Conservation (phyloP, 2,113 vertebrate genomes). For the Setophaga petechia region DNA sequence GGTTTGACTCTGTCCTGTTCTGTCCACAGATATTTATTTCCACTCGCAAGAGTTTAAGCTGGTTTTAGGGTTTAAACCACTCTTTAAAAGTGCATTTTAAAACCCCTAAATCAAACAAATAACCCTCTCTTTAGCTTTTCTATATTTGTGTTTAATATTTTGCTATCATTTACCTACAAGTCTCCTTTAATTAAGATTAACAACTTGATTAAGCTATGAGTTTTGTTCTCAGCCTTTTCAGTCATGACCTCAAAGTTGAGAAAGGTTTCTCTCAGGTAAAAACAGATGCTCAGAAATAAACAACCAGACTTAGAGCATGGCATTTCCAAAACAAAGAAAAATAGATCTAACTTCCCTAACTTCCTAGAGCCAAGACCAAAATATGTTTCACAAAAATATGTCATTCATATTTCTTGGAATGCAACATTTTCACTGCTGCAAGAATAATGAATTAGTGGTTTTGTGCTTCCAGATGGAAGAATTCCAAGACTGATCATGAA, state of each 20-base stretch:
- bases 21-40: background rate
- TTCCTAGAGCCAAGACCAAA: background rate
- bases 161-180: background rate
- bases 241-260: background rate
- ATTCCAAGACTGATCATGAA: background rate
- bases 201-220: background rate
- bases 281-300: background rate
- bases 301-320: rapidly evolving
- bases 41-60: background rate
- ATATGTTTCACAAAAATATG: background rate
- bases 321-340: background rate
- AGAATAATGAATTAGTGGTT: background rate
- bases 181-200: background rate
- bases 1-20: background rate
- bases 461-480: background rate
- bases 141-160: background rate
- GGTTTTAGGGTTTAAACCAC: background rate
- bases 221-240: background rate
- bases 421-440: background rate
- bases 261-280: background rate
- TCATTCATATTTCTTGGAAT: background rate
- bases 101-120: background rate
- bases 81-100: background rate
- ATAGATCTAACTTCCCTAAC: background rate
- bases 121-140: background rate